Evolutionary conservation across 2,797 vertebrate genomes (phyloP).

Genomic region (Enteromius viviparus): DNA sequence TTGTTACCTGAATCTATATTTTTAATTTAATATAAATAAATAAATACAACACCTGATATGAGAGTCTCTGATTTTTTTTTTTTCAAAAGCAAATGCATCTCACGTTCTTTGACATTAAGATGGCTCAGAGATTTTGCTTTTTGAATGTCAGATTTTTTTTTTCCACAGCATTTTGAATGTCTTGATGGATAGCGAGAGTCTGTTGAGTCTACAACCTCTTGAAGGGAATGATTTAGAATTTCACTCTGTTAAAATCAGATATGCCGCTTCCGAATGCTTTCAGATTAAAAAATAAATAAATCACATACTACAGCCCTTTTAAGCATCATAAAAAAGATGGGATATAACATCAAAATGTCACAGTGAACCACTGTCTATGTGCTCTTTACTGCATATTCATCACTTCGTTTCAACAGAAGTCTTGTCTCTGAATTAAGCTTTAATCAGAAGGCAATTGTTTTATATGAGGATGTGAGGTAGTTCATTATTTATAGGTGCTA

Average conservation of each 20-base stretch:
- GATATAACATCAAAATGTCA: conserved; percentile 25
- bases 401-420: background rate
- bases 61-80: conserved; percentile 11
- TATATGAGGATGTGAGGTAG: background rate
- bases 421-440: background rate
- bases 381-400: background rate
- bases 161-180: conserved; percentile 25
- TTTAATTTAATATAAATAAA: conserved; percentile 99
- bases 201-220: background rate
- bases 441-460: background rate
- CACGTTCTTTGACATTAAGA: conserved; percentile 43
- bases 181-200: conserved; percentile 18
- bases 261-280: conserved; percentile 32
- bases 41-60: conserved; percentile 81
- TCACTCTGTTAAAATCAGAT: conserved; percentile 23
- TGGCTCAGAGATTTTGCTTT: conserved; percentile 6
- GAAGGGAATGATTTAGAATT: conserved; percentile 9
- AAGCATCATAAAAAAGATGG: background rate
- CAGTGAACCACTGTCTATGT: background rate
- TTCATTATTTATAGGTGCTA: background rate
- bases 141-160: conserved; percentile 41
- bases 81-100: background rate
- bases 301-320: conserved; percentile 14
- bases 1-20: conserved; percentile 99
- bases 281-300: conserved; percentile 6